phyloP scores from a whole-genome alignment of 2,113 vertebrate genomes.

The Phaethornis superciliosus region DNA sequence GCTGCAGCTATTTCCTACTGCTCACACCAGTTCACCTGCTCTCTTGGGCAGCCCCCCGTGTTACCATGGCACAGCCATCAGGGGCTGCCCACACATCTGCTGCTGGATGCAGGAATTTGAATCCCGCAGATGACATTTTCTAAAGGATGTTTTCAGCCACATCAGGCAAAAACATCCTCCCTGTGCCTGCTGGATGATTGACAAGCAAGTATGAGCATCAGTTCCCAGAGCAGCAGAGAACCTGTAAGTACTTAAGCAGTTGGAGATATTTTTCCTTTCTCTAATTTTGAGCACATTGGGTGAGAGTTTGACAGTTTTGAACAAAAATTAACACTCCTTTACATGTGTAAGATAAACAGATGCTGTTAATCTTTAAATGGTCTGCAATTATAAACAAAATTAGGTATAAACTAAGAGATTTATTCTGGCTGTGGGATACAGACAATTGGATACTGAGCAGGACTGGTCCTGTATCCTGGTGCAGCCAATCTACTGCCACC shows the following conservation, averaged over 20 bases:
- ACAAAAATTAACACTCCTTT: not conserved
- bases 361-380: not conserved
- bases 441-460: accelerated
- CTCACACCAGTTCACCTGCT: accelerated
- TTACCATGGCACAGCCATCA: accelerated
- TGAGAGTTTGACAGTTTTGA: not conserved
- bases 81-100: not conserved
- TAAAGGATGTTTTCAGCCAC: not conserved
- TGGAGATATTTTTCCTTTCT: not conserved
- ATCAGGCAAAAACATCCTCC: not conserved
- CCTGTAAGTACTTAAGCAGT: not conserved
- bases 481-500: not conserved
- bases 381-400: not conserved
- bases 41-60: not conserved
- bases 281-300: not conserved
- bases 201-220: accelerated
- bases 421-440: not conserved
- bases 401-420: not conserved
- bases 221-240: not conserved
- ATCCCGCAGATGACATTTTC: not conserved
- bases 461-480: not conserved
- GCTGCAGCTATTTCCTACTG: not conserved
- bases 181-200: not conserved
- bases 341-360: not conserved
- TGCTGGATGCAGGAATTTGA: not conserved